These are phyloP conservation scores for Eriocheir sinensis DNA, from an alignment of 1,140 invertebrate species.

Conservation along the genomic window DNA sequence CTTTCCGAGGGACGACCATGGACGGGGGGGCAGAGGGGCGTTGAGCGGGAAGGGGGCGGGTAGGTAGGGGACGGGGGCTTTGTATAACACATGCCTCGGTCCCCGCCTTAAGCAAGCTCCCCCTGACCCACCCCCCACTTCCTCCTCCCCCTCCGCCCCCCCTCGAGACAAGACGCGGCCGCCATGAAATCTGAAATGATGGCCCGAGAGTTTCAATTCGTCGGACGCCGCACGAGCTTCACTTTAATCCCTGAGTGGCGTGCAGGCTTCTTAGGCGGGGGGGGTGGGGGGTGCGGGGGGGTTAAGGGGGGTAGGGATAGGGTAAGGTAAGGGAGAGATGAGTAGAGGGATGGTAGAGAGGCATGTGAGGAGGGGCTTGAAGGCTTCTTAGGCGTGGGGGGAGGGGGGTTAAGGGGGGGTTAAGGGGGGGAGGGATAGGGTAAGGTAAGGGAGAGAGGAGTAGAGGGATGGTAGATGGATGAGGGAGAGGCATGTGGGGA, in stretches of 20 bases:
- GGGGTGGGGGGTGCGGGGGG: not conserved
- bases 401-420: too few species aligned
- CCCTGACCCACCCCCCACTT: too few species aligned
- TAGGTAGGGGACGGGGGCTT: not conserved
- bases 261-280: conserved; percentile 15
- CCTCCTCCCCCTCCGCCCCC: conserved; percentile 30
- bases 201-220: conserved; percentile 60
- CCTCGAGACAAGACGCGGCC: conserved; percentile 33
- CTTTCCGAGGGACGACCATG: conserved; percentile 35
- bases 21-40: not conserved
- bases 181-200: conserved; percentile 72
- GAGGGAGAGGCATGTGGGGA: not conserved
- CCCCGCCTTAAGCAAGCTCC: not conserved
- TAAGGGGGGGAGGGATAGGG: not conserved
- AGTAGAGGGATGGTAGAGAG: not conserved
- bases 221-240: conserved; percentile 4
- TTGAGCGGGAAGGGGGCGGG: not conserved
- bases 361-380: not conserved
- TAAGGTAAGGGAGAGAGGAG: not conserved
- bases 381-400: too few species aligned
- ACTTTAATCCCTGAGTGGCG: conserved; percentile 33
- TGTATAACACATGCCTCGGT: too few species aligned
- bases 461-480: not conserved
- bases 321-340: not conserved
- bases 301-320: not conserved